Base-by-base conservation (phyloP, 2,797 vertebrate genomes). In the Microctenopoma stevenorrisi region DNA sequence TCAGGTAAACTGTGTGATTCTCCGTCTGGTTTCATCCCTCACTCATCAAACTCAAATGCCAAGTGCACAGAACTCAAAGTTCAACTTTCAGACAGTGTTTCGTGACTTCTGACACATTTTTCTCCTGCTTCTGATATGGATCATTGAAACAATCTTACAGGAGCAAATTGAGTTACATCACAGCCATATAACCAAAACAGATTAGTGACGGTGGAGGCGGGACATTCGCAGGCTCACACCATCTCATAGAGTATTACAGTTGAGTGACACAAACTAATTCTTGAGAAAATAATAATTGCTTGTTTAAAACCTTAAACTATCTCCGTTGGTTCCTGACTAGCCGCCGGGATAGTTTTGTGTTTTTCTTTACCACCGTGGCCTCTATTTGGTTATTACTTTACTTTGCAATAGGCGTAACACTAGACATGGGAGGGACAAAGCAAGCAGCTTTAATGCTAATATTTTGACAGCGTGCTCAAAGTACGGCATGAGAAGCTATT, bases 31-130 rank as follows among this genome's bases (percentile, higher is more conserved):
- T 83, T 79, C 12, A 37, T 58, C 44, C 33, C 40, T 85, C 82
- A 75, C 59, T 86, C 68, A 59, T 28, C 78, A 72, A 28, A 78
- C 60, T 79, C 46, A 74, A 80, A 84, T 73, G 57, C 75, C 26
- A 67, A 55, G 52, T 53, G 50, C 47, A 3, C 55, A 53, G 52
- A 64, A 51, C 44, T 3, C 58, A 53, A 50, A 65, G 42, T 51
- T 87, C 68, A 52, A 12, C 42, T 83, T 82, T 75, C 75, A 63
- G 11, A 54, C 4, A 4, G 5, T 26, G 33, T 64, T 51, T 79
- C 42, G 16, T 15, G 40, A 63, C 50, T 26, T 61, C 26, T 44
- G 22, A 55, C 11, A 37, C 30, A 26, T 40, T 35, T 30, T 50
- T 57, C 10, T 60, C 4, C 37, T 64, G 16, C 4, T 3, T 3